Evolutionary conservation across 2,797 vertebrate species (phyloP).

Genomic region (Morus bassanus): DNA sequence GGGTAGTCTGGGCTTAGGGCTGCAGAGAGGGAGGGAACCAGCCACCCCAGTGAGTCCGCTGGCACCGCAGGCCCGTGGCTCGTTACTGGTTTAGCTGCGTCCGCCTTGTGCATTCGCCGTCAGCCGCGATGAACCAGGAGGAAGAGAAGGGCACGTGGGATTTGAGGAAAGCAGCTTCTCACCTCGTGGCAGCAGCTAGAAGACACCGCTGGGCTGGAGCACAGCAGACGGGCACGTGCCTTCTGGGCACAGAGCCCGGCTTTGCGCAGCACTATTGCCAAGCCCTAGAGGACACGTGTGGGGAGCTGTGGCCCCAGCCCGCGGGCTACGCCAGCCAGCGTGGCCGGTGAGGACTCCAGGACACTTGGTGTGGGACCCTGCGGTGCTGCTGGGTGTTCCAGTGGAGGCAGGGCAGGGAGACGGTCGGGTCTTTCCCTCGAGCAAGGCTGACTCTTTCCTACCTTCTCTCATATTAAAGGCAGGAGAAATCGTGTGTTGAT

Average conservation of each 20-base stretch:
- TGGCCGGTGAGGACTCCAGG: background rate
- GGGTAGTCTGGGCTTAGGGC: background rate
- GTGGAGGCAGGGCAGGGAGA: background rate
- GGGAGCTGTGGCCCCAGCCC: background rate
- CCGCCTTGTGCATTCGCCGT: no score
- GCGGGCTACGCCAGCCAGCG: no score
- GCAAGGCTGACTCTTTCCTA: background rate
- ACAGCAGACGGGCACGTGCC: accelerated
- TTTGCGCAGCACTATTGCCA: background rate
- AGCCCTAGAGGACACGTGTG: background rate
- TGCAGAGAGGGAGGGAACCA: background rate
- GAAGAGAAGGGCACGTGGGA: background rate
- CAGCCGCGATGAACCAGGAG: background rate
- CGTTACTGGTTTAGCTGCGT: accelerated
- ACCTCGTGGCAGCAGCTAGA: background rate
- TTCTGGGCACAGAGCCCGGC: background rate
- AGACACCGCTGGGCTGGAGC: background rate
- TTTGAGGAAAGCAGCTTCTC: background rate
- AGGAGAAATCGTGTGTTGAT: background rate
- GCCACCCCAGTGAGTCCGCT: background rate
- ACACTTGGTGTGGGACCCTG: no score
- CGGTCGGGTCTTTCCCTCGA: no score
- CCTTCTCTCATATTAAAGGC: background rate
- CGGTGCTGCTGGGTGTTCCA: background rate
- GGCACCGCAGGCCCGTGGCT: background rate